Evolutionary conservation across 1,140 invertebrate species (phyloP).

Genomic region (Drosophila biarmipes): DNA sequence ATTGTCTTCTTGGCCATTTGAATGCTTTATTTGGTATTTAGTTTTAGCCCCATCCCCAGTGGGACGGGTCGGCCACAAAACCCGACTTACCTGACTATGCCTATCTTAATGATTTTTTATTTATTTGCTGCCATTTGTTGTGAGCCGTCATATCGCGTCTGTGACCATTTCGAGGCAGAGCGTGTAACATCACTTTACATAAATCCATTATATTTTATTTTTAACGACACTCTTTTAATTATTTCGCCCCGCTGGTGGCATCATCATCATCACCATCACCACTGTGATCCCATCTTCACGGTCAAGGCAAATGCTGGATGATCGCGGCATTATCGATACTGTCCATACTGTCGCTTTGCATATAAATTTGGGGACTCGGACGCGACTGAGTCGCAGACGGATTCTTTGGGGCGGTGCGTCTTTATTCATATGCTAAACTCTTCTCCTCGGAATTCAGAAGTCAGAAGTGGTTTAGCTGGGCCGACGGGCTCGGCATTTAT

Average conservation of each 20-base stretch:
- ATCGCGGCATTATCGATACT: conserved; percentile 54
- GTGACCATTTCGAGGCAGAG: conserved; percentile 48
- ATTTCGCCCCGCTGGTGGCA: conserved; percentile 56
- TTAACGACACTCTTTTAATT: conserved; percentile 73
- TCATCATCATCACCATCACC: conserved; percentile 57
- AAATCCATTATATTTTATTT: conserved; percentile 65
- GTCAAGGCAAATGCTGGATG: conserved; percentile 40
- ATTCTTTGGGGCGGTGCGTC: conserved; percentile 25
- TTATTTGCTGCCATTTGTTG: conserved; percentile 74
- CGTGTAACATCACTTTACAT: conserved; percentile 80
- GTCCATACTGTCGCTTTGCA: conserved; percentile 64
- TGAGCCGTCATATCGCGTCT: conserved; percentile 55
- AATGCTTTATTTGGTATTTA: conserved; percentile 77
- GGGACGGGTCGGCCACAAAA: conserved; percentile 16
- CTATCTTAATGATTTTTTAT: conserved; percentile 77
- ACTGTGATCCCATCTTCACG: conserved; percentile 26
- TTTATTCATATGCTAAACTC: conserved; percentile 80
- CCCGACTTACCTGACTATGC: conserved; percentile 30
- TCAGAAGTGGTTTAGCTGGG: conserved; percentile 62
- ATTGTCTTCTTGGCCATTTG: conserved; percentile 29
- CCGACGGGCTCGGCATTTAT: conserved; percentile 54
- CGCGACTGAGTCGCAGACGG: conserved; percentile 2
- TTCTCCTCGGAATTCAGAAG: conserved; percentile 49
- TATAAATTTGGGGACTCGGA: conserved; percentile 49
- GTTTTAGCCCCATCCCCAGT: conserved; percentile 37